These are phyloP conservation scores for Laticauda laticaudata DNA, from an alignment of 2,113 vertebrate genomes.

Conservation along the genomic window DNA sequence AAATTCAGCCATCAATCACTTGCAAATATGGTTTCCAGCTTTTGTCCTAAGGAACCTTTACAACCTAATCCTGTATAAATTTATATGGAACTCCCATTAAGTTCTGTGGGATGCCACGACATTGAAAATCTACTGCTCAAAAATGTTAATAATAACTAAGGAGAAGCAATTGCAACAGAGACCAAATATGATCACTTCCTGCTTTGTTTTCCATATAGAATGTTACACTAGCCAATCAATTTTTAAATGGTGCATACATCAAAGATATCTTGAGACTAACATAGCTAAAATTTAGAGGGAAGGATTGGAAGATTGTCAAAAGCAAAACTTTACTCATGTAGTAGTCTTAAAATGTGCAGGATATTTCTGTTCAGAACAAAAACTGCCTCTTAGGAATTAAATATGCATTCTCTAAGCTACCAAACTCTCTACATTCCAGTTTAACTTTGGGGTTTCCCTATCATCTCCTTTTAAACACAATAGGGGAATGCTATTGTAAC, in stretches of 20 bases:
- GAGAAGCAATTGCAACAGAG: rapidly evolving
- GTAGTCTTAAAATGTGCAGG: slow-evolving; percentile 21
- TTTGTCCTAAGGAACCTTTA: slow-evolving; percentile 29
- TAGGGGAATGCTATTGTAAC: neutral
- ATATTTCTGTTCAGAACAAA: neutral
- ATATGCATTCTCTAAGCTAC: neutral
- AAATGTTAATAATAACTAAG: neutral
- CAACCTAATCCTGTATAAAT: neutral
- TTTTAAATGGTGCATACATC: slow-evolving; percentile 53
- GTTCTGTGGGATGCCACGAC: slow-evolving; percentile 12
- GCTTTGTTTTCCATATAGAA: slow-evolving; percentile 45
- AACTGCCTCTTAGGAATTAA: neutral
- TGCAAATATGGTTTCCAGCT: rapidly evolving
- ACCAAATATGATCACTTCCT: neutral
- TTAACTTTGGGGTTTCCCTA: neutral
- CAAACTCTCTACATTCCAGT: neutral
- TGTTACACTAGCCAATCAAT: slow-evolving; percentile 54
- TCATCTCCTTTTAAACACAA: neutral
- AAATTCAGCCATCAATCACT: rapidly evolving
- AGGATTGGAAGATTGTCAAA: slow-evolving; percentile 34
- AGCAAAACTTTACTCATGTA: rapidly evolving
- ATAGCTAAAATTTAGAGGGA: slow-evolving; percentile 56
- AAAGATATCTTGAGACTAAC: slow-evolving; percentile 18
- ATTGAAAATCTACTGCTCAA: neutral
- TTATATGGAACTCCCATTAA: neutral